phyloP scores from a whole-genome alignment of 2,888 invertebrate species.

The Kuschelorhynchus macadamiae region DNA sequence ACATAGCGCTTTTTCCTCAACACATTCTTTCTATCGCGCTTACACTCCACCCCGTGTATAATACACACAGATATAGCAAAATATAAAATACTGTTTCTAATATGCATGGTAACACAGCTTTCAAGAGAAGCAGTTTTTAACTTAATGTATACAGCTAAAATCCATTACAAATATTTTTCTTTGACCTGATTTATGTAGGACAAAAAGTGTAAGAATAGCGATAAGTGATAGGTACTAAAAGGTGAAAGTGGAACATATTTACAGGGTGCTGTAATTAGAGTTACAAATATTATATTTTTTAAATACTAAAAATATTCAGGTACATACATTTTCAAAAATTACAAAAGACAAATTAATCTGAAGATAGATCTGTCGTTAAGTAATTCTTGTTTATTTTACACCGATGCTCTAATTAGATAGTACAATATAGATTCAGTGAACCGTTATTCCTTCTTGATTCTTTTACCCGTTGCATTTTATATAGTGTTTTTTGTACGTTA shows the following conservation, averaged over 20 bases:
- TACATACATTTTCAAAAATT: too few relatives aligned
- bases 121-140: background rate
- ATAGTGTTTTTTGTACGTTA: background rate
- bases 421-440: background rate
- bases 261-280: background rate
- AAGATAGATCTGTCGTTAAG: too few relatives aligned
- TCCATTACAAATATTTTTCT: background rate
- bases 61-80: constrained; percentile 7
- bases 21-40: constrained; percentile 13
- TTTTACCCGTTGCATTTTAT: too few relatives aligned
- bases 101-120: constrained; percentile 14
- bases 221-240: constrained; percentile 10
- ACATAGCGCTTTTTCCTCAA: constrained; percentile 47
- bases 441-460: background rate
- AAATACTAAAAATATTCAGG: background rate
- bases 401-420: constrained; percentile 1
- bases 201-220: constrained; percentile 6
- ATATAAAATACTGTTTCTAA: background rate
- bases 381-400: constrained; percentile 1
- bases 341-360: too few relatives aligned
- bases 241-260: constrained; percentile 9
- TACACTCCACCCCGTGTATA: background rate
- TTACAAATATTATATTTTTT: background rate
- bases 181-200: background rate
- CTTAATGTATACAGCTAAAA: background rate